Evolutionary conservation across 2,797 vertebrate species (phyloP).

Genomic region (Ctenochaetus hawaiiensis): DNA sequence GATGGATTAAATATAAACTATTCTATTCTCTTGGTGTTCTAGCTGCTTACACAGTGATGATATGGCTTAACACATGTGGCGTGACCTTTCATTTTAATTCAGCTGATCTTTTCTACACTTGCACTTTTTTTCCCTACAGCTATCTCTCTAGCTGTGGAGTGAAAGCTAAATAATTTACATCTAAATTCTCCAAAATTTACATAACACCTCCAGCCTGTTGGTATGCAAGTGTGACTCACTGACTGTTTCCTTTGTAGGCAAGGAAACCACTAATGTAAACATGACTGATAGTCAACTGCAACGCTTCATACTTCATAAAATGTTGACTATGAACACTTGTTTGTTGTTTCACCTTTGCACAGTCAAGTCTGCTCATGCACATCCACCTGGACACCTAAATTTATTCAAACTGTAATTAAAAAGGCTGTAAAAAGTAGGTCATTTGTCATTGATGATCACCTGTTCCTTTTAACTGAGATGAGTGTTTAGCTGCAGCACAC

Average conservation of each 20-base stretch:
- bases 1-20: not conserved
- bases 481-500: too few relatives aligned
- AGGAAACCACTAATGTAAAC: constrained; percentile 65
- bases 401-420: too few relatives aligned
- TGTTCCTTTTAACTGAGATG: too few relatives aligned
- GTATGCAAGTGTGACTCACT: constrained; percentile 49
- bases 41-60: not conserved
- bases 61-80: too few relatives aligned
- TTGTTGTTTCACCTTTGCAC: constrained; percentile 4
- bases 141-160: not conserved
- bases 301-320: constrained; percentile 38
- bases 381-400: not conserved
- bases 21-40: not conserved
- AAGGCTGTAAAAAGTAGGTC: too few relatives aligned
- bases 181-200: constrained; percentile 45
- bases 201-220: constrained; percentile 57
- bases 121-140: constrained; percentile 2
- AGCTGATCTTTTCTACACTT: not conserved
- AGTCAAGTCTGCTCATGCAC: constrained; percentile 1
- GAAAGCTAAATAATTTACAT: constrained; percentile 10
- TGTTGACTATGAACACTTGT: not conserved
- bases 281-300: constrained; percentile 39
- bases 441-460: too few relatives aligned
- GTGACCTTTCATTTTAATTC: not conserved
- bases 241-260: constrained; percentile 57